Evolutionary conservation across 2,797 vertebrate genomes (phyloP).

Genomic region (Ammospiza maritima): DNA sequence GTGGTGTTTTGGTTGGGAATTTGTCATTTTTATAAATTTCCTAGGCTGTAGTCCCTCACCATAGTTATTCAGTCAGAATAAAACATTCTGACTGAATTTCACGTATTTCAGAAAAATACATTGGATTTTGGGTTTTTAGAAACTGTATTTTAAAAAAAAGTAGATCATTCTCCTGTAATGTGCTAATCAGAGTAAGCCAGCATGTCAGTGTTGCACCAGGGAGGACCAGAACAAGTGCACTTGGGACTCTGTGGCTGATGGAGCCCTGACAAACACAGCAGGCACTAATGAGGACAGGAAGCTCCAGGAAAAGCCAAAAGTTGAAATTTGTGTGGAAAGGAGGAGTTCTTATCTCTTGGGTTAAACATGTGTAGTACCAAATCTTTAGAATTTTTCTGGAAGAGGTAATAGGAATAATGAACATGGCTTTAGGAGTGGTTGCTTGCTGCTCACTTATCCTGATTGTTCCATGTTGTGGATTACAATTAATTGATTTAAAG

Average conservation of each 20-base stretch:
- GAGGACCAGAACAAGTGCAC: background rate
- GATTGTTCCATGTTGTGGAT: background rate
- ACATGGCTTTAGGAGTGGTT: background rate
- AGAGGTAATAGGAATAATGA: background rate
- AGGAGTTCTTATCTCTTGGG: background rate
- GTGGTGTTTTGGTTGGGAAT: background rate
- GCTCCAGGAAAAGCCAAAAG: background rate
- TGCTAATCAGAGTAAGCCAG: background rate
- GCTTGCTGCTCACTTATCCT: background rate
- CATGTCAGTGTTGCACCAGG: background rate
- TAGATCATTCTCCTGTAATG: background rate
- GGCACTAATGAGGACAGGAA: background rate
- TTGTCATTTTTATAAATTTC: background rate
- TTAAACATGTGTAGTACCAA: background rate
- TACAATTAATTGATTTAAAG: background rate
- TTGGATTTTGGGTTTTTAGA: background rate
- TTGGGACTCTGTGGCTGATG: accelerated
- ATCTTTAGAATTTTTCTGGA: background rate
- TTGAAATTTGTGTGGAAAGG: background rate
- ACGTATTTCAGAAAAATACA: no score
- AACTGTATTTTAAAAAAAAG: background rate
- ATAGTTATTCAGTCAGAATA: background rate
- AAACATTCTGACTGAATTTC: no score
- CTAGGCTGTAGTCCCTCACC: background rate
- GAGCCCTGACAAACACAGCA: background rate